phyloP scores from a whole-genome alignment of 2,797 vertebrate species.

The Molossus molossus region DNA sequence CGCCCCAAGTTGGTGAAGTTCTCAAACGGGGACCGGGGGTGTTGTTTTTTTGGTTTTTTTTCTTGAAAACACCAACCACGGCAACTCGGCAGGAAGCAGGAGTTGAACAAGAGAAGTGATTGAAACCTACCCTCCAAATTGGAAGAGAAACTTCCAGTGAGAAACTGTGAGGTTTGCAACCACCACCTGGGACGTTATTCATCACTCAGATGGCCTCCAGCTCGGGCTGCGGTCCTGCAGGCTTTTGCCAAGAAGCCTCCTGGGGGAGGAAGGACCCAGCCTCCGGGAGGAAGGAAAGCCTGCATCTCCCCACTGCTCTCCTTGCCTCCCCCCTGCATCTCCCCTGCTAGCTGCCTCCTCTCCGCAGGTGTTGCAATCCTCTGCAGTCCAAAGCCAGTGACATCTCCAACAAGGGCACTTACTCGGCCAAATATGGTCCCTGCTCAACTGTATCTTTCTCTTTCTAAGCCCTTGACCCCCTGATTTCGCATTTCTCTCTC shows the following conservation, averaged over 20 bases:
- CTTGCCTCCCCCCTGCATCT: fast-evolving
- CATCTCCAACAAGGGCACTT: background rate
- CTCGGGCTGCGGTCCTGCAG: fast-evolving
- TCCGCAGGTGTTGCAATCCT: background rate
- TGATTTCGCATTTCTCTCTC: background rate
- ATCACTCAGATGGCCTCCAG: background rate
- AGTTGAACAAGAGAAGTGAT: background rate
- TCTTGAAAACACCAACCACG: background rate
- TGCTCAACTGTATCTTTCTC: background rate
- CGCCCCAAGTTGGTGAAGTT: background rate
- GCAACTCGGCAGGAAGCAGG: conserved; percentile 44
- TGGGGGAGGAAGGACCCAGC: too few relatives aligned
- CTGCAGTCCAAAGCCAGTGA: background rate
- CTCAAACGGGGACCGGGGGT: background rate
- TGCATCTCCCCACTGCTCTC: fast-evolving
- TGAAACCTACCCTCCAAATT: background rate
- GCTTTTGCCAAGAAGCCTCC: background rate
- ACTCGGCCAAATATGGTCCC: background rate
- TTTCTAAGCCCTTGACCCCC: background rate
- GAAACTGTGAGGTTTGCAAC: background rate
- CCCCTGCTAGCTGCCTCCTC: background rate
- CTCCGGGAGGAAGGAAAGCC: background rate
- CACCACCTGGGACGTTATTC: fast-evolving
- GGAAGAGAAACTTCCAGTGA: background rate
- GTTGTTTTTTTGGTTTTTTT: too few relatives aligned